Conservation (phyloP, 1,140 invertebrate genomes). For the Oryctes rhinoceros region DNA sequence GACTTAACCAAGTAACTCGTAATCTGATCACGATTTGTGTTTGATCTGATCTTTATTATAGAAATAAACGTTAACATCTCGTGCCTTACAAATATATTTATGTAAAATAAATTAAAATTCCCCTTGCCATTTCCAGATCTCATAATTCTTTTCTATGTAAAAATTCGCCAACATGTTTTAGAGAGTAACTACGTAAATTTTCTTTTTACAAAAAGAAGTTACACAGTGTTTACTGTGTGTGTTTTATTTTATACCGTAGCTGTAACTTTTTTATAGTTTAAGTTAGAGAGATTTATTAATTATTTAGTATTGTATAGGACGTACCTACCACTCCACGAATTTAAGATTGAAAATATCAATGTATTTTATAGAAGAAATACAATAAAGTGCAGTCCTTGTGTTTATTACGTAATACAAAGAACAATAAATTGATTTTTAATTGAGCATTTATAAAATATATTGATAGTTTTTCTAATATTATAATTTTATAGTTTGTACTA, state of each 20-base stretch:
- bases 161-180: slow-evolving; percentile 32
- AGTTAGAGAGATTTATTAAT: slow-evolving; percentile 4
- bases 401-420: background rate
- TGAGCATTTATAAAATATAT: background rate
- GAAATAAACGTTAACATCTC: background rate
- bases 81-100: background rate
- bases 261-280: slow-evolving; percentile 24
- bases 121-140: slow-evolving; percentile 28
- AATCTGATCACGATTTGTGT: no score
- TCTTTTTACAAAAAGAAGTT: slow-evolving; percentile 11
- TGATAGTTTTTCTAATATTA: slow-evolving; percentile 35
- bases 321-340: slow-evolving; percentile 36
- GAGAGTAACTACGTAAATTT: slow-evolving; percentile 25
- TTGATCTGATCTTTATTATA: background rate
- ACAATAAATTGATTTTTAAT: background rate
- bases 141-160: slow-evolving; percentile 25
- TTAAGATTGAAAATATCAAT: slow-evolving; percentile 33
- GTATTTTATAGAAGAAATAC: background rate
- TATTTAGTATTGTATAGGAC: slow-evolving; percentile 5
- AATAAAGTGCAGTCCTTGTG: background rate
- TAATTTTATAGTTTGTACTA: slow-evolving; percentile 24
- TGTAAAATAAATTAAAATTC: background rate
- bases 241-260: slow-evolving; percentile 17
- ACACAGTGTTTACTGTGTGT: slow-evolving; percentile 28
- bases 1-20: no score